These are phyloP conservation scores for Leuciscus idus DNA, from an alignment of 2,113 vertebrate species.

Conservation along the genomic window DNA sequence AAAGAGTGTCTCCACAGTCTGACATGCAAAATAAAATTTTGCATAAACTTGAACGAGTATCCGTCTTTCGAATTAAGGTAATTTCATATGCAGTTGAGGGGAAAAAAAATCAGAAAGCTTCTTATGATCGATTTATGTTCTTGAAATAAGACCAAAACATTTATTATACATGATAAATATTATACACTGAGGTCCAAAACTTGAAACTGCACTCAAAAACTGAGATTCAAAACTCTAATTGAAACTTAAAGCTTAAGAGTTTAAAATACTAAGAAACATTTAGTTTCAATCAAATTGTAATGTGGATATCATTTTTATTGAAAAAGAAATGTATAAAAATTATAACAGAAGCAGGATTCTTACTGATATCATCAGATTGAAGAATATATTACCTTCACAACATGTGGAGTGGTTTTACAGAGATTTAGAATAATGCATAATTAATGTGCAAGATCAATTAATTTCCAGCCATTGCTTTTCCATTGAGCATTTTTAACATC, in stretches of 20 bases:
- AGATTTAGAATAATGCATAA: background rate
- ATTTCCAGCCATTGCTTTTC: background rate
- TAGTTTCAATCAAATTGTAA: background rate
- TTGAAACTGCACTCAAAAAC: no score
- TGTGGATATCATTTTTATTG: background rate
- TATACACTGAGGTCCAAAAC: background rate
- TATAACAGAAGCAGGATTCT: no score
- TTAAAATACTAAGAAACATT: background rate
- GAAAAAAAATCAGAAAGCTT: background rate
- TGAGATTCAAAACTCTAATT: background rate
- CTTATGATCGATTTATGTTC: background rate
- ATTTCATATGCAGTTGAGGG: background rate
- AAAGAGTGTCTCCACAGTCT: constrained; percentile 21
- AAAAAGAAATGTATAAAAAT: no score
- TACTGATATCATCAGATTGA: no score
- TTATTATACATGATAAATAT: background rate
- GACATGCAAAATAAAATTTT: constrained; percentile 39
- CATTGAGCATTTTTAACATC: background rate
- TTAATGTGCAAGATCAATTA: no score
- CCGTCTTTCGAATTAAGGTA: background rate
- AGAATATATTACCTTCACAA: background rate
- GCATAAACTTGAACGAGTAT: background rate
- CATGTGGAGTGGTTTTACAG: background rate
- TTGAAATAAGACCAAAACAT: background rate
- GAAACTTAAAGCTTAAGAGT: background rate